Evolutionary conservation across 2,888 invertebrate species (phyloP), one percentile per base, ranked within the genome.

Genomic region (Uloborus plumipes): DNA sequence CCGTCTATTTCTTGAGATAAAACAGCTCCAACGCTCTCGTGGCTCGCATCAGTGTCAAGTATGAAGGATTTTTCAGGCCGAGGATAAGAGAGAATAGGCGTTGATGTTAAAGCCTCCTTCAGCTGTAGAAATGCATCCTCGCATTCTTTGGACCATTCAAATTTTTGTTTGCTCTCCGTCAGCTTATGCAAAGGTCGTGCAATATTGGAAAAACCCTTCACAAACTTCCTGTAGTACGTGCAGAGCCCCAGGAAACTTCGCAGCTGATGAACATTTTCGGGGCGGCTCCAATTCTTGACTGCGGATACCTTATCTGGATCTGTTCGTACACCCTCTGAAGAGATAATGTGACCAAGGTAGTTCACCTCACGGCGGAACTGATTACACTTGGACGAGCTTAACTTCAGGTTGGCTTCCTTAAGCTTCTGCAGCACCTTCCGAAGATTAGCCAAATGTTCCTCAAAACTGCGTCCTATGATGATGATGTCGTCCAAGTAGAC

Each of bases 201-300:
- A 20, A 66, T 50, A 11, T 13, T 50, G 13, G 22, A 66, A 22
- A 66, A 66, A 50, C 20, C 14, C 66, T 66, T 66, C n/a, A 64
- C n/a, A 14, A 64, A 64, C 39, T 39, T 64, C 50, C 18, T 66
- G 20, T 50, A 66, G 16, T 66, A 50, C 3, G 50, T 66, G 50
- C 51, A 66, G 18, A 66, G 66, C 50, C 20, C 66, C n/a, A 66
- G 18, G 22, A 66, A 66, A 16, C 50, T 66, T 20, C 51, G n/a
- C 49, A 66, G 39, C 18, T 50, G 66, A 49, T 66, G 1, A 3
- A 66, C 49, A 49, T 66, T 22, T 51, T 49, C 51, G 6, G 51
- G 66, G 0, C 22, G 50, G 18, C 15, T n/a, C 50, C 50, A 50
- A 20, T 4, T 66, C 66, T 50, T 50, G 13, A 51, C 13, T 0